A percentile compares a stretch with the other conserved stretches of the same genome.
Conservation (phyloP, 2,888 invertebrate genomes). For the Hipparchia semele region DNA sequence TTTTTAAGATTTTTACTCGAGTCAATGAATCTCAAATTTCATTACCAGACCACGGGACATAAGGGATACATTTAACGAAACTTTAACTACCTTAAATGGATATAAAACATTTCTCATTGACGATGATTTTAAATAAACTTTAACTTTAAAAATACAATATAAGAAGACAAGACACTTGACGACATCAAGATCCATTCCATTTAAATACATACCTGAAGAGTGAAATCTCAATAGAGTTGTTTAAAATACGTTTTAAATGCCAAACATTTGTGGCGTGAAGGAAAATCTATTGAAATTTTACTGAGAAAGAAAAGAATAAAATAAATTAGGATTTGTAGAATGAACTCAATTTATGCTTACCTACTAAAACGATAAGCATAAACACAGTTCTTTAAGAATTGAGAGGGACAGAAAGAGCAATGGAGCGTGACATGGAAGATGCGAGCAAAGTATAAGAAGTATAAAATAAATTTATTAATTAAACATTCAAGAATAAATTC, state of each 20-base stretch:
- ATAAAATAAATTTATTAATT: conserved; percentile 39
- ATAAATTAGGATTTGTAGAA: conserved; percentile 37
- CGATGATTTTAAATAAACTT: conserved; percentile 13
- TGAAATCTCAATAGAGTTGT: conserved; percentile 35
- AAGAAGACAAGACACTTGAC: conserved; percentile 31
- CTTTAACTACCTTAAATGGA: conserved; percentile 9
- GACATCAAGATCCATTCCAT: conserved; percentile 36
- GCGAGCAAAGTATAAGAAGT: conserved; percentile 41
- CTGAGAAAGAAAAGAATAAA: conserved; percentile 14
- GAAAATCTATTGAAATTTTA: conserved; percentile 31
- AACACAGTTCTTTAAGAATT: conserved; percentile 21
- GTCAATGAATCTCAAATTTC: background rate
- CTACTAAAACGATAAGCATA: conserved; percentile 17
- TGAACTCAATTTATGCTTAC: conserved; percentile 27
- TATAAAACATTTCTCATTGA: conserved; percentile 2
- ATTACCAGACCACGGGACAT: background rate
- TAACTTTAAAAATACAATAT: conserved; percentile 14
- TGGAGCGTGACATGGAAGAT: conserved; percentile 44
- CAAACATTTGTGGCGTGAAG: background rate
- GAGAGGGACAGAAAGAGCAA: conserved; percentile 39
- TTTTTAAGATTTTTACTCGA: background rate
- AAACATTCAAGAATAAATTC: conserved; percentile 36
- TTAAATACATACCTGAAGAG: conserved; percentile 33
- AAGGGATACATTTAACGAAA: background rate
- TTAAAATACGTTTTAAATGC: background rate